Evolutionary conservation across 2,888 invertebrate genomes (phyloP), one percentile per base, ranked within the genome.

Genomic region (Plagiodera versicolora): DNA sequence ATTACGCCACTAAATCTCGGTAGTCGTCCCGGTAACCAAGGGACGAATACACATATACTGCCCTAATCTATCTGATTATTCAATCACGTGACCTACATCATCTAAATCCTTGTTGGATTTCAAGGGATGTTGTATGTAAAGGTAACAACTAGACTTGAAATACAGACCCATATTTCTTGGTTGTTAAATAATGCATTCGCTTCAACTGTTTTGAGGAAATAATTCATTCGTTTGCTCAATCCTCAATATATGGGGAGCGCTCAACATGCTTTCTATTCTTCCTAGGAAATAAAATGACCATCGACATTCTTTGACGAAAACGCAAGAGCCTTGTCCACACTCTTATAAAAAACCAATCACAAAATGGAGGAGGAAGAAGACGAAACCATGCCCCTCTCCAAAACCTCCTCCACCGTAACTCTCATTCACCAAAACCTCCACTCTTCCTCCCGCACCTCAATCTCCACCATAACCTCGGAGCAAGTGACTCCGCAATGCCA

Each of bases 301-400:
- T 32, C 56, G 46, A 56, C 61, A 50, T 53, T 50, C 58, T 62
- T 58, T 66, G 63, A 66, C 60, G 60, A 61, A 44, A 58, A 44
- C 45, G 47, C 46, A 20, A 39, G 11, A 55, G 39, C n/a, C 46
- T 53, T 14, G 28, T 16, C 32, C 16, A 39, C 45, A 24, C 3
- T 32, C 50, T 16, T 18, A 49, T 9, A 62, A 58, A 47, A 45
- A 30, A 50, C 51, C 39, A 46, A 53, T 20, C 53, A n/a, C n/a
- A 63, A 62, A 16, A 80, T 80, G 80, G 80, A 80, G 58, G 79
- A 79, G 51, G 80, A 79, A 45, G 80, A 80, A 28, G 79, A 79
- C 52, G 75, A 76, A 62, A 77, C 71, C 61, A 72, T 72, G n/a
- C 64, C 76, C 4, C 64, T 73, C 18, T 75, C 79, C 14, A 77